These are phyloP conservation scores for Orchesella cincta DNA, from an alignment of 1,140 invertebrate species.

Conservation along the genomic window DNA sequence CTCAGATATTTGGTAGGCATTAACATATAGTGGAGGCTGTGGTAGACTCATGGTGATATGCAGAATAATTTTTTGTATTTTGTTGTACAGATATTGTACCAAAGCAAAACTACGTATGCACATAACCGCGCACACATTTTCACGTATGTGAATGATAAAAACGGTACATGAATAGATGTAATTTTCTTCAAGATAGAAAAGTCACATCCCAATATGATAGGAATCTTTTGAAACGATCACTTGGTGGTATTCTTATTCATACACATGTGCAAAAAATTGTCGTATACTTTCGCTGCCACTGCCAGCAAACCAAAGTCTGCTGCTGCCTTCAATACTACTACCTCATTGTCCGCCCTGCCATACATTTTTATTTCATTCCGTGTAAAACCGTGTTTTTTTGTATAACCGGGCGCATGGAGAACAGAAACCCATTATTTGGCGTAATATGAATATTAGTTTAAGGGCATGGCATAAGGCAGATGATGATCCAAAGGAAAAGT, in stretches of 20 bases:
- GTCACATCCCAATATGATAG: background rate
- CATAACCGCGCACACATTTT: too few species aligned
- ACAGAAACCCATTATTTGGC: background rate
- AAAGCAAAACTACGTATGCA: too few species aligned
- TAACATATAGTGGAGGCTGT: too few species aligned
- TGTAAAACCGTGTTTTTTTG: too few species aligned
- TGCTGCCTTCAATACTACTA: background rate
- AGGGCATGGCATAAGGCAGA: conserved; percentile 25
- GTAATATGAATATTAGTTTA: conserved; percentile 4
- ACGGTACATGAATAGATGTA: background rate
- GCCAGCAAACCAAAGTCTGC: background rate
- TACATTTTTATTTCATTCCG: background rate
- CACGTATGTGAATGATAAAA: too few species aligned
- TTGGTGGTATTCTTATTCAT: too few species aligned
- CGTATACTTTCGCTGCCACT: background rate
- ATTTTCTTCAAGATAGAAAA: background rate
- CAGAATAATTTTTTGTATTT: too few species aligned
- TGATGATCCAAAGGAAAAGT: conserved; percentile 29
- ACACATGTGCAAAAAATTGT: background rate
- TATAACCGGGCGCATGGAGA: background rate
- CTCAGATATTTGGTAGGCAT: too few species aligned
- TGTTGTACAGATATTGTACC: too few species aligned
- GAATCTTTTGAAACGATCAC: too few species aligned
- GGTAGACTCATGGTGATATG: too few species aligned
- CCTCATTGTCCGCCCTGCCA: background rate